phyloP scores from a whole-genome alignment of 2,797 vertebrate genomes.

The Rhinella marina region DNA sequence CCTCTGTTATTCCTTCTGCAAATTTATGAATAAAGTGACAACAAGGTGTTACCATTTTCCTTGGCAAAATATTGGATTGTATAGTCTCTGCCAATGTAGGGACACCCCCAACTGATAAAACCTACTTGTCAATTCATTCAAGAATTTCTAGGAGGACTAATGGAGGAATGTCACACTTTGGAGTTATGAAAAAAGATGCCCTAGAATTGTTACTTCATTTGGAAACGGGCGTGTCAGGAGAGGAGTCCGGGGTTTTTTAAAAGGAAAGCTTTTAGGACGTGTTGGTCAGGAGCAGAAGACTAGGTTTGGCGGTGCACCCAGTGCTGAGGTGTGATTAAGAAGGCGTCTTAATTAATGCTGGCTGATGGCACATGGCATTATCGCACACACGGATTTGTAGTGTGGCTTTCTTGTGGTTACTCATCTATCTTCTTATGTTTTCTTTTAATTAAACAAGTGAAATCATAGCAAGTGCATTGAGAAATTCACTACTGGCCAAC shows the following conservation, averaged over 20 bases:
- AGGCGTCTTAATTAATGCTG: neutral
- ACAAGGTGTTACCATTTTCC: too few species aligned
- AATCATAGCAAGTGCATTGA: neutral
- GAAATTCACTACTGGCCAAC: neutral
- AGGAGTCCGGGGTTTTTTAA: neutral
- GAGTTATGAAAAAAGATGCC: too few species aligned
- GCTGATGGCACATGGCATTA: neutral
- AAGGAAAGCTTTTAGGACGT: neutral
- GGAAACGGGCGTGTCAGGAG: too few species aligned
- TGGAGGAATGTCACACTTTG: too few species aligned
- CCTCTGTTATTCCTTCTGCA: too few species aligned
- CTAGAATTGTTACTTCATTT: too few species aligned
- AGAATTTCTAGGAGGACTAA: too few species aligned
- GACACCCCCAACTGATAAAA: too few species aligned
- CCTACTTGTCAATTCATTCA: too few species aligned
- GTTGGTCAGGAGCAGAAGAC: neutral
- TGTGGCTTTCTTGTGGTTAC: constrained; percentile 7
- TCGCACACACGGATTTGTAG: neutral
- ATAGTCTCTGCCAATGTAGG: too few species aligned
- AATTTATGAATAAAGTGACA: too few species aligned
- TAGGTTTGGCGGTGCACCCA: neutral
- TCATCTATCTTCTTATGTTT: neutral
- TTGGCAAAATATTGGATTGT: too few species aligned
- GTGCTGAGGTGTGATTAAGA: neutral
- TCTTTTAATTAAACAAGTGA: constrained; percentile 12